Evolutionary conservation across 1,140 invertebrate species (phyloP).

Genomic region (Medauroidea extradentata): DNA sequence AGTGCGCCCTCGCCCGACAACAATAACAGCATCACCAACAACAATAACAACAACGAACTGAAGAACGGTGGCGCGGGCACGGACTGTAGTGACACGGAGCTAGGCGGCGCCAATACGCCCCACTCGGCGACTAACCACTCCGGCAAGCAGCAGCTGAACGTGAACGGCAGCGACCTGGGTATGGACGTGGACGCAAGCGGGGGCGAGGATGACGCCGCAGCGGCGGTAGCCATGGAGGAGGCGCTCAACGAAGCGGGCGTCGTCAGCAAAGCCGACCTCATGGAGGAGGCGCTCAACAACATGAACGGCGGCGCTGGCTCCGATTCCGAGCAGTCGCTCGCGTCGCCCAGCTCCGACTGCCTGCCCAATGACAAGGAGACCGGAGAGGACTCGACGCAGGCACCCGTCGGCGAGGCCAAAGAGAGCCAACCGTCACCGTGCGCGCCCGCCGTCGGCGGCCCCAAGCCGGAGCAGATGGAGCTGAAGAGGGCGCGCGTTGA

Average conservation of each 20-base stretch:
- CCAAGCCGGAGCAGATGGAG: slow-evolving; percentile 52
- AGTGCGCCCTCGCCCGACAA: slow-evolving; percentile 43
- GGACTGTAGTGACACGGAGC: slow-evolving; percentile 19
- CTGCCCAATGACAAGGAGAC: slow-evolving; percentile 47
- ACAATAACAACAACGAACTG: slow-evolving; percentile 44
- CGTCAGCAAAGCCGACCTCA: slow-evolving; percentile 48
- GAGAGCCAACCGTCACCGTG: slow-evolving; percentile 42
- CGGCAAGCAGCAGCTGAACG: slow-evolving; percentile 38
- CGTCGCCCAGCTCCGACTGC: slow-evolving; percentile 51
- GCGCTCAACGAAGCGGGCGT: slow-evolving; percentile 37
- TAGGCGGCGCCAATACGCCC: slow-evolving; percentile 37
- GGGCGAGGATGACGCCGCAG: slow-evolving; percentile 41
- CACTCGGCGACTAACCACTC: neutral
- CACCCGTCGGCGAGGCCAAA: slow-evolving; percentile 53
- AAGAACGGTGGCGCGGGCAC: slow-evolving; percentile 26
- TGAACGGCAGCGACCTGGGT: slow-evolving; percentile 47
- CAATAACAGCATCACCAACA: slow-evolving; percentile 47
- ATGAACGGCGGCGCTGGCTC: slow-evolving; percentile 54
- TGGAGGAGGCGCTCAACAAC: slow-evolving; percentile 42
- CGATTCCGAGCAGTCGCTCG: slow-evolving; percentile 61
- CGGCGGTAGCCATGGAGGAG: slow-evolving; percentile 45
- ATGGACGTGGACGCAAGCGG: slow-evolving; percentile 48
- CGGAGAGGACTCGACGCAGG: slow-evolving; percentile 46
- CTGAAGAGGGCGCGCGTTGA: slow-evolving; percentile 89
- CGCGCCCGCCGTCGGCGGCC: slow-evolving; percentile 39